Conservation (phyloP, 2,888 invertebrate species). For the Agrilus mali region DNA sequence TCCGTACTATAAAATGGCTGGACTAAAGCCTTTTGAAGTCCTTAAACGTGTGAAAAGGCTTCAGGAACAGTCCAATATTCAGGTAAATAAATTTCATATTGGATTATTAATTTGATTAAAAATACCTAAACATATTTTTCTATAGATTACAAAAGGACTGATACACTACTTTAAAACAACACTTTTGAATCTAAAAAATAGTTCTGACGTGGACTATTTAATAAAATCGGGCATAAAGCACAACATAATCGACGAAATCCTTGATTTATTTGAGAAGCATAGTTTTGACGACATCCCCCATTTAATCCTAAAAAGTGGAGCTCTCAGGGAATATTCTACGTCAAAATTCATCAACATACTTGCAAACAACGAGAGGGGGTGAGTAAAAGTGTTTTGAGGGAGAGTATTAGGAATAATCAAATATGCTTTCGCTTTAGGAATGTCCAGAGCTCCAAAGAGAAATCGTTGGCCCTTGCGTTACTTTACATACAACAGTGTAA, state of each 20-base stretch:
- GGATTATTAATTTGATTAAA: not conserved
- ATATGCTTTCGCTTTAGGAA: conserved; percentile 20
- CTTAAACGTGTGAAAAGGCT: conserved; percentile 30
- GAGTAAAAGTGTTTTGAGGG: conserved; percentile 9
- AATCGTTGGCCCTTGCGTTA: conserved; percentile 35
- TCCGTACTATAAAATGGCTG: conserved; percentile 43
- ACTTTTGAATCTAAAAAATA: conserved; percentile 32
- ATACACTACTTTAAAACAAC: conserved; percentile 30
- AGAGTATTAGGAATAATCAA: not conserved
- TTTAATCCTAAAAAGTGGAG: conserved; percentile 38
- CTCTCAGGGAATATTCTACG: conserved; percentile 42
- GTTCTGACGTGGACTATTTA: conserved; percentile 35
- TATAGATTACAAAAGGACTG: conserved; percentile 28
- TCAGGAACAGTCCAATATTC: conserved; percentile 28
- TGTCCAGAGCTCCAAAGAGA: conserved; percentile 26
- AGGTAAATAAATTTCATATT: conserved; percentile 15
- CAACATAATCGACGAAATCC: conserved; percentile 31
- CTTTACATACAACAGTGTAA: conserved; percentile 41
- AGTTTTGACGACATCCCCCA: conserved; percentile 35
- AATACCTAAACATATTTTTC: conserved; percentile 6
- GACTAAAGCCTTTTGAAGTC: conserved; percentile 37
- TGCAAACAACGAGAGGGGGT: conserved; percentile 22
- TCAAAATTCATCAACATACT: conserved; percentile 40
- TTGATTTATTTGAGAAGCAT: conserved; percentile 32
- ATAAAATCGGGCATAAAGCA: conserved; percentile 29